Percentiles rank a stretch among this genome's conserved stretches.
Evolutionary conservation across 2,797 vertebrate genomes (phyloP).

Genomic region (Columba guinea): DNA sequence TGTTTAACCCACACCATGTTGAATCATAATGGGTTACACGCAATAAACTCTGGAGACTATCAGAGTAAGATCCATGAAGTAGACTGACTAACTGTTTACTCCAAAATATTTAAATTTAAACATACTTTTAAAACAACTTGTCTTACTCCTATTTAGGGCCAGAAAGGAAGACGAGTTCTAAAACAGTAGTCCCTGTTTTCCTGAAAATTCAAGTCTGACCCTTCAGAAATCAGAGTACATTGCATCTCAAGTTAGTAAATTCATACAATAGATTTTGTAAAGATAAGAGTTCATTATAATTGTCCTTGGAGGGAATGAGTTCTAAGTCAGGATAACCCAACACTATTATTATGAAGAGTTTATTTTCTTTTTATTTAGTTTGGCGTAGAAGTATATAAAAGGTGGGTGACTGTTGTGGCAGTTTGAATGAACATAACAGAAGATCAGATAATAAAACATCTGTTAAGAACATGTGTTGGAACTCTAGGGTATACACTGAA

Average conservation of each 20-base stretch:
- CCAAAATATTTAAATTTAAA: background rate
- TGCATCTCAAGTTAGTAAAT: background rate
- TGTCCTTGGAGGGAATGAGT: constrained; percentile 19
- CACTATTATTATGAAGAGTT: constrained; percentile 29
- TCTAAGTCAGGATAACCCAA: constrained; percentile 33
- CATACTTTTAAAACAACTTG: background rate
- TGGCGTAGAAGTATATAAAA: constrained; percentile 44
- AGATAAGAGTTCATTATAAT: constrained; percentile 34
- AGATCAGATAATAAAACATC: constrained; percentile 75
- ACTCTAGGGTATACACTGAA: constrained; percentile 72
- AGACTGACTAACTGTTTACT: background rate
- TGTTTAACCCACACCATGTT: background rate
- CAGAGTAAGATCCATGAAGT: background rate
- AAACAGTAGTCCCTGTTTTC: background rate
- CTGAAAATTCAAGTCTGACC: background rate
- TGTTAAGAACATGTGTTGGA: constrained; percentile 75
- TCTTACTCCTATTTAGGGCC: background rate
- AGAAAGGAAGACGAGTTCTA: background rate
- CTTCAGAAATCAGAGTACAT: background rate
- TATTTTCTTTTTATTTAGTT: constrained; percentile 69
- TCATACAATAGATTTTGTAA: background rate
- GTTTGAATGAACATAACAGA: constrained; percentile 72
- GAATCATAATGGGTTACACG: background rate
- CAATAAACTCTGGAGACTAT: rapidly evolving
- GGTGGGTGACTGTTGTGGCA: constrained; percentile 38